A percentile compares a stretch with the other conserved stretches of the same genome.
Conservation (phyloP, 2,113 vertebrate species). For the Calonectris borealis region DNA sequence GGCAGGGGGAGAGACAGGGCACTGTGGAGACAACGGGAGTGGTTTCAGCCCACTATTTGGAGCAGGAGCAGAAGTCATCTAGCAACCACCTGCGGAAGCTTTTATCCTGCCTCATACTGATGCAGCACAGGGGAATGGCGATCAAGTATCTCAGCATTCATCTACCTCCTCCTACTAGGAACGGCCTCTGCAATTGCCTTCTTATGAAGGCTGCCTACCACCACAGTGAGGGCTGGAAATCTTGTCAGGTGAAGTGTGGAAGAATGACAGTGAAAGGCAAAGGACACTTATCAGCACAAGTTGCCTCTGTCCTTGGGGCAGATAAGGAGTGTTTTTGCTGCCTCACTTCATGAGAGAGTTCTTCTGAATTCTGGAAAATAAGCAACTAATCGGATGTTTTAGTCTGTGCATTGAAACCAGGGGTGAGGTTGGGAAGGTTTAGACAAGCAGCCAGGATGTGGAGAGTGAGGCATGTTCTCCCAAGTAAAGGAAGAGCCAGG, state of each 20-base stretch:
- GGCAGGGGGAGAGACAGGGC: not conserved
- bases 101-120: not conserved
- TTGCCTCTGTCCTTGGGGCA: not conserved
- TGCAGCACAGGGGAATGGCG: not conserved
- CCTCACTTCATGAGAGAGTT: not conserved
- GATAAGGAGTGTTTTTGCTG: not conserved
- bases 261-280: not conserved
- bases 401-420: not conserved
- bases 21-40: not conserved
- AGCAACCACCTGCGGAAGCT: not conserved
- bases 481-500: not conserved
- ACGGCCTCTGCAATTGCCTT: not conserved
- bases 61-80: not conserved
- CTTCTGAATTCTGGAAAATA: not conserved
- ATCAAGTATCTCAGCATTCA: not conserved
- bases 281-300: not conserved
- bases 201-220: not conserved
- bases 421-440: not conserved
- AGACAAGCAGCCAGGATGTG: not conserved
- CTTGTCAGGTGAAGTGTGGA: not conserved
- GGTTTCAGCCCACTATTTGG: no score
- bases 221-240: not conserved
- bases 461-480: not conserved
- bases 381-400: not conserved
- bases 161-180: not conserved